Base-by-base conservation (phyloP, 2,797 vertebrate species). In the Clarias platycephalus region DNA sequence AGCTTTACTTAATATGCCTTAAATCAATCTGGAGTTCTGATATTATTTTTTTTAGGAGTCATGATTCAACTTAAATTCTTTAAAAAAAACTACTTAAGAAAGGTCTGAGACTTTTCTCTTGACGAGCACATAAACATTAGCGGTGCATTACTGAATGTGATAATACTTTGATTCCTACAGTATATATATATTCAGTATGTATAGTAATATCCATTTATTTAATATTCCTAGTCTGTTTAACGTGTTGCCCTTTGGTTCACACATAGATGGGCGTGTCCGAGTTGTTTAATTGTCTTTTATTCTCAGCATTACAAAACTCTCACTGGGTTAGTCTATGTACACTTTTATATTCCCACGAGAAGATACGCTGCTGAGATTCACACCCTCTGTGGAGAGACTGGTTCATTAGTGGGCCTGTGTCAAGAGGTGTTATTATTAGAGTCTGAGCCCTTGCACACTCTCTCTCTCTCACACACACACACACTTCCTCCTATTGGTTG, bases 361-460 rank as follows among this genome's bases (percentile, higher is more conserved):
- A 66, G 49, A 66, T 28, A 20, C 1, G 18, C 77, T 40, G 49
- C 58, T 26, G 60, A 81, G 31, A 66, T 4, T 60, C 71, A 58
- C 16, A 77, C 63, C 0, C 20, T 78, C 83, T 72, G 83, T 28
- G 49, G 88, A 80, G 86, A 63, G 81, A 72, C 58, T 0, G 80
- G 86, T 90, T 88, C 92, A 90, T 91, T 92, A 93, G 92, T 85
- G 88, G 40, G 87, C 81, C 85, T 76, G 78, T 83, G 86, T 79
- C 84, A 81, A 31, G 83, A 88, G 44, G 90, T 90, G 91, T 93
- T 94, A 93, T 93, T 94, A 95, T 94, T 94, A 93, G 88, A 60
- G 40, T 85, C 86, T 22, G 82, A 81, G 90, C 28, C 90, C 89
- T 91, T 63, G 0, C 83, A 88, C 91, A 68, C 40, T 89, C 85